Percentiles rank a stretch among this genome's conserved stretches.
Evolutionary conservation across 2,113 vertebrate genomes (phyloP).

Genomic region (Pituophis catenifer): DNA sequence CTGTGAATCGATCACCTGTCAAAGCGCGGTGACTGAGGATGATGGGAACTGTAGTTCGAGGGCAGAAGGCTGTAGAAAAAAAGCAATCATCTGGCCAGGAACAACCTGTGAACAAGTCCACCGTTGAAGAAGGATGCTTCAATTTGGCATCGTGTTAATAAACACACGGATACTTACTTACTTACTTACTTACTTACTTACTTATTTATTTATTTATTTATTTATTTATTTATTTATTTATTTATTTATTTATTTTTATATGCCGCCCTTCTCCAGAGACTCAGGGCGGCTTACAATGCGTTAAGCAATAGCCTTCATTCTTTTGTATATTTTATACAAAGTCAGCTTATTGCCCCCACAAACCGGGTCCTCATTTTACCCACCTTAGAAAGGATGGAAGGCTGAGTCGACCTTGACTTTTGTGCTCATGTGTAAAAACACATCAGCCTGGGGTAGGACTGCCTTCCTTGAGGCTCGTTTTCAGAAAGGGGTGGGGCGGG

Average conservation of each 20-base stretch:
- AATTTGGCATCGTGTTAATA: not conserved
- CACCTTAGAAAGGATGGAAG: too few species aligned
- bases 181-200: rapidly evolving
- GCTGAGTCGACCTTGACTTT: not conserved
- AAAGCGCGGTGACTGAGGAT: not conserved
- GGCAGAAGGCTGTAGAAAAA: not conserved
- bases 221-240: too few species aligned
- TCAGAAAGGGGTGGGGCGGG: not conserved
- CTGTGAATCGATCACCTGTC: not conserved
- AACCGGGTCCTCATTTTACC: too few species aligned
- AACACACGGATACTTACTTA: not conserved
- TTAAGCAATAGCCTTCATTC: too few species aligned
- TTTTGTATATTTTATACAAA: too few species aligned
- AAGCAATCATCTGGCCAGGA: not conserved
- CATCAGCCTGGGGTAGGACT: not conserved
- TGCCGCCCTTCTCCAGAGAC: too few species aligned
- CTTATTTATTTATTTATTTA: too few species aligned
- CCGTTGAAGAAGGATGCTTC: not conserved
- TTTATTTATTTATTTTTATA: too few species aligned
- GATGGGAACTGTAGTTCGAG: not conserved
- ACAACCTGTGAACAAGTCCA: not conserved
- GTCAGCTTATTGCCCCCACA: too few species aligned
- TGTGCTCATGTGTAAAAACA: not conserved
- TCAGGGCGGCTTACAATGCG: too few species aligned
- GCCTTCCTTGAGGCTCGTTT: not conserved